phyloP scores from a whole-genome alignment of 1,140 invertebrate species.

The Lutraria rhynchaena region DNA sequence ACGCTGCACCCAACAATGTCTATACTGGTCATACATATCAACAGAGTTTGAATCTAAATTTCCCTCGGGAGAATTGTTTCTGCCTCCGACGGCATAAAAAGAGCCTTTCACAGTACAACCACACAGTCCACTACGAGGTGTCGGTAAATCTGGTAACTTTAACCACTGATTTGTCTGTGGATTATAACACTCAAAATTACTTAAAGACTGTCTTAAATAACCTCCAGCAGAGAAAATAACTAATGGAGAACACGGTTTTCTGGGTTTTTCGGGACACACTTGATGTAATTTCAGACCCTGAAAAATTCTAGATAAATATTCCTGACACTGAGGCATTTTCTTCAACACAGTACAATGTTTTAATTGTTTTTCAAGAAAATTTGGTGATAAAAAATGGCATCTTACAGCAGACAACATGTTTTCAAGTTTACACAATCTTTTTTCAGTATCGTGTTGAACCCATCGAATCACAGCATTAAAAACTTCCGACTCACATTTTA shows the following conservation, averaged over 20 bases:
- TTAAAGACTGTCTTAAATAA: slow-evolving; percentile 92
- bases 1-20: slow-evolving; percentile 84
- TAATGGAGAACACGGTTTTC: slow-evolving; percentile 77
- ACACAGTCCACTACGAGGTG: slow-evolving; percentile 92
- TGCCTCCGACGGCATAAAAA: slow-evolving; percentile 95
- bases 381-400: slow-evolving; percentile 95
- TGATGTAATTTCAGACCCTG: slow-evolving; percentile 85
- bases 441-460: slow-evolving; percentile 93
- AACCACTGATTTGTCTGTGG: slow-evolving; percentile 92
- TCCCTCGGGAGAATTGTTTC: slow-evolving; percentile 91
- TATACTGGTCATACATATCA: slow-evolving; percentile 90
- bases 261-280: slow-evolving; percentile 74
- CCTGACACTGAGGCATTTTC: slow-evolving; percentile 92
- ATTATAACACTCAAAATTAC: slow-evolving; percentile 93
- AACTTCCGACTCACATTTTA: slow-evolving; percentile 93
- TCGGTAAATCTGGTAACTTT: slow-evolving; percentile 89
- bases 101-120: slow-evolving; percentile 85
- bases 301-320: slow-evolving; percentile 95
- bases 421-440: slow-evolving; percentile 91
- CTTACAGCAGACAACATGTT: slow-evolving; percentile 93
- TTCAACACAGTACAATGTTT: slow-evolving; percentile 92
- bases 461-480: slow-evolving; percentile 95
- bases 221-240: slow-evolving; percentile 96
- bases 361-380: slow-evolving; percentile 95
- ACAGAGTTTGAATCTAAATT: slow-evolving; percentile 90